Conservation (phyloP, 2,113 vertebrate genomes). For the Limanda limanda region DNA sequence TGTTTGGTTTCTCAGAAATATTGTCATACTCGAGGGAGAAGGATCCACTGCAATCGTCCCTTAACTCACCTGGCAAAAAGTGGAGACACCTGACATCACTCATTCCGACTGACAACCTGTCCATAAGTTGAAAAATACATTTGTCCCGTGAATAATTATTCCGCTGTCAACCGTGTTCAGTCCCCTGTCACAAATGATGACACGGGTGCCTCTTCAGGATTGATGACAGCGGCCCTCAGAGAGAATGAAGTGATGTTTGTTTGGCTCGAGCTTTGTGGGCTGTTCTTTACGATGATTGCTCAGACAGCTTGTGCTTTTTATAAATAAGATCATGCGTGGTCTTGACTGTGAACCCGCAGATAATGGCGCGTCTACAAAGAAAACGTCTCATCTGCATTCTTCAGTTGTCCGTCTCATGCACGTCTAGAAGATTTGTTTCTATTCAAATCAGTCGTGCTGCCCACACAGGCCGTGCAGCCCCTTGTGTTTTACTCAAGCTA, state of each 20-base stretch:
- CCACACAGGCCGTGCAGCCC: background rate
- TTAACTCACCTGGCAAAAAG: background rate
- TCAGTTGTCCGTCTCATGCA: background rate
- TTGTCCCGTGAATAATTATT: slow-evolving; percentile 44
- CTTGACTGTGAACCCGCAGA: background rate
- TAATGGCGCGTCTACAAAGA: background rate
- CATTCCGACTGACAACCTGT: slow-evolving; percentile 27
- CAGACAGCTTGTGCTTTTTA: slow-evolving; percentile 3
- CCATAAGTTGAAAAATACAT: slow-evolving; percentile 16
- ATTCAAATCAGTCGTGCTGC: background rate
- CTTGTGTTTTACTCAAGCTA: background rate
- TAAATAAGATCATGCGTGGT: slow-evolving; percentile 16
- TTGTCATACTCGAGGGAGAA: background rate
- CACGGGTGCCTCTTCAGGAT: slow-evolving; percentile 35
- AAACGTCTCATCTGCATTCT: background rate
- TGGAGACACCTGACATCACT: slow-evolving; percentile 16
- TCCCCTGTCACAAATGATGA: slow-evolving; percentile 45
- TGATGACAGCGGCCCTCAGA: slow-evolving; percentile 1
- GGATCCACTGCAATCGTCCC: background rate
- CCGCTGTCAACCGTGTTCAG: slow-evolving; percentile 27
- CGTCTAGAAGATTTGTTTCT: no score
- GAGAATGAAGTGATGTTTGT: slow-evolving; percentile 34
- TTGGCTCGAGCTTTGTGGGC: slow-evolving; percentile 2
- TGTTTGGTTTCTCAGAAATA: background rate
- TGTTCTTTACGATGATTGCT: slow-evolving; percentile 19